Base-by-base conservation (phyloP, 2,113 vertebrate species). In the Megaceryle maxima region DNA sequence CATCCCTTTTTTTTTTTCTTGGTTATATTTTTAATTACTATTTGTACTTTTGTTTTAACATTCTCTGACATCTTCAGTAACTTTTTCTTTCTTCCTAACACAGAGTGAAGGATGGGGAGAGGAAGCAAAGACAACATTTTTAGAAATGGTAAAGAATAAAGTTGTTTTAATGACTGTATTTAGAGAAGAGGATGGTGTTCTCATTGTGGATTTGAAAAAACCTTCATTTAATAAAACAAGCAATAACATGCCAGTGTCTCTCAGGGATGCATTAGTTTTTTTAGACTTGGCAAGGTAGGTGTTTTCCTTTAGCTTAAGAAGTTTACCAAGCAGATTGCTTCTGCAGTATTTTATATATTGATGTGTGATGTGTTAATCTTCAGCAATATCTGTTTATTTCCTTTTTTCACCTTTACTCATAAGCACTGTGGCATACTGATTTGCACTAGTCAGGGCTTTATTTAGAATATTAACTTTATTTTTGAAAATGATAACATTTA, bases 131-230 rank as follows among this genome's bases (percentile, higher is more conserved):
- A 70, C 92, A 55, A 98, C 97, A 78, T 99, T 99, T 97, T 90
- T 95, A 84, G 97, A 46, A 83, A 97, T 99, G 96, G 98, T 99
- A 35, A 98, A 98, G 77, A 97, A 98, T 29, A 98, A 98, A 82
- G 94, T 97, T 35, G 98, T 99, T 89, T 96, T 98, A 94, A 99
- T 99, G 99, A 96, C 96, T 56, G 56, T 98, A 77, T 97, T 99
- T 87, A 96, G 98, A 94, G 97, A 98, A 95, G 98, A 99, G 57
- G 80, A 97, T 94, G 98, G 98, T 50, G 88, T 97, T 21, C 97
- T 99, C 79, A 96, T 99, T 97, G 99, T 99, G 94, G 99, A 99
- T 97, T 98, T 99, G 55, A 98, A 96, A 88, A 99, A 99, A 94
- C 96, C 97, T 72, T 96, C 98, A 14, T 92, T 97, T 94, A 98